Conservation (phyloP, 2,797 vertebrate species). For the Carcharodon carcharias region DNA sequence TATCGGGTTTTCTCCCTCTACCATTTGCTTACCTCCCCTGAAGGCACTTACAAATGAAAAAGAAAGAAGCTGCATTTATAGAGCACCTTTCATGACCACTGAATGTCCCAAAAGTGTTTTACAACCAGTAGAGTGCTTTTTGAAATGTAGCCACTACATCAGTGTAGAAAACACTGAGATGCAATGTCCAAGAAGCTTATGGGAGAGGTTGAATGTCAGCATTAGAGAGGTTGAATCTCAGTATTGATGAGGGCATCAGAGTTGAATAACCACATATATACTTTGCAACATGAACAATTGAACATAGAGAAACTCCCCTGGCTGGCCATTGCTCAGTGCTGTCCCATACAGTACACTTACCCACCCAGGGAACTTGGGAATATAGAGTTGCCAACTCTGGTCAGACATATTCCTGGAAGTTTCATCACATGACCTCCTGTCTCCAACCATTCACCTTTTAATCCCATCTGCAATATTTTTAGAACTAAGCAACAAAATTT, state of each 20-base stretch:
- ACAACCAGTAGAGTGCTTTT: neutral
- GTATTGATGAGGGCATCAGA: neutral
- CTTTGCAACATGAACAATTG: neutral
- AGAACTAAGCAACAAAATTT: neutral
- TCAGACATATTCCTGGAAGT: too few relatives aligned
- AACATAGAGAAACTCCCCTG: neutral
- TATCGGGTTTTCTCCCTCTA: neutral
- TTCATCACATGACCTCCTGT: too few relatives aligned
- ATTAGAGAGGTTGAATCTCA: neutral
- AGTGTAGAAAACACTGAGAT: neutral
- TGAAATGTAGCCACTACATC: neutral
- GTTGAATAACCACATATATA: neutral
- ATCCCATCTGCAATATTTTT: neutral
- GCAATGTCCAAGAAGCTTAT: neutral
- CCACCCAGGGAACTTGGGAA: neutral
- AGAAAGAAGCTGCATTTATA: neutral
- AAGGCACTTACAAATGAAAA: neutral
- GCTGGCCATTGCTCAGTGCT: neutral
- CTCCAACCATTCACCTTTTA: too few relatives aligned
- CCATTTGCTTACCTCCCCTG: neutral
- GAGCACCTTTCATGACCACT: neutral
- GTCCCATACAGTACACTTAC: neutral
- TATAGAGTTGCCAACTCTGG: too few relatives aligned
- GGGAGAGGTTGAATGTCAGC: neutral
- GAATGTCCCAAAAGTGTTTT: neutral